Evolutionary conservation across 2,888 invertebrate species (phyloP), one percentile per base, ranked within the genome.

Genomic region (Orthosia gothica): DNA sequence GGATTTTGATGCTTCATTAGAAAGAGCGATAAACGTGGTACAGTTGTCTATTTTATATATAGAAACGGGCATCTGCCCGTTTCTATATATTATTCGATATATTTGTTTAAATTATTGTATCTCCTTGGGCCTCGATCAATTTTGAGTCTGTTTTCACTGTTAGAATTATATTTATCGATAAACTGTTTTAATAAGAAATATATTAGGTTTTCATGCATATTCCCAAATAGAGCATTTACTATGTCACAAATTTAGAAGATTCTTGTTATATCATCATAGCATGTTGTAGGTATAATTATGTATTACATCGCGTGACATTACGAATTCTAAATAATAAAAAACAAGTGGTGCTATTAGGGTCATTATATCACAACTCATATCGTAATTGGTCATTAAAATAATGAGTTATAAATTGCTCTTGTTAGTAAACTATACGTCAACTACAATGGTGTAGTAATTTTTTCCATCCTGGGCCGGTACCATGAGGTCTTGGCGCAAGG

Each of bases 341-440:
- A 68, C 71, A 75, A 82, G 54, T 71, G 68, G 65, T 49, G 52
- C 13, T 40, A 75, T 81, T 81, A 74, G 5, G 40, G 40, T 32
- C 66, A 74, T 79, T 23, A 68, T 65, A 65, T 23, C 13, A 52
- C 15, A 20, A 67, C 26, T 59, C 57, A 26, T 67, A 68, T 50
- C 50, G 20, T 68, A 68, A 62, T 74, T 55, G 54, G 75, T 75
- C 23, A 59, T 75, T 75, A 74, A 26, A n/a, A 50, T 55, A 67
- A 76, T 59, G 20, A 70, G 66, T 55, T 50, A 11, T 18, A 79
- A 75, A 79, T 82, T 82, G 68, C 26, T 79, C 26, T 55, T 47
- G 67, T 82, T 79, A 65, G 23, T 54, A 79, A 26, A 82, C 67
- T 52, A 49, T 52, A 69, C 9, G 26, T 62, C 26, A 45, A 52